phyloP scores from a whole-genome alignment of 2,113 vertebrate genomes.

The Theropithecus gelada region DNA sequence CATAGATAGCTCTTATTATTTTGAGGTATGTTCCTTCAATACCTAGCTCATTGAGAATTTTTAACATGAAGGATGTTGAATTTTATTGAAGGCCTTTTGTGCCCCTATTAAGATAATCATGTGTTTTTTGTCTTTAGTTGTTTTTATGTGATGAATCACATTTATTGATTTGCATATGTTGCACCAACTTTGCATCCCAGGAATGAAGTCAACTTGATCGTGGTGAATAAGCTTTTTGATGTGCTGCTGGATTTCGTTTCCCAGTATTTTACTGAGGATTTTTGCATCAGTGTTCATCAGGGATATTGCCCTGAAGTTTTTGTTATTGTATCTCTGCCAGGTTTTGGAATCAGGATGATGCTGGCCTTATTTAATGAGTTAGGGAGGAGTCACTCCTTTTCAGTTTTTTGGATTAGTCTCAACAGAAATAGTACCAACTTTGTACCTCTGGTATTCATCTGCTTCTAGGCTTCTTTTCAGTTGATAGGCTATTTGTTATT shows the following conservation, averaged over 20 bases:
- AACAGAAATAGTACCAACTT: not conserved
- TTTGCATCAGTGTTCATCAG: not conserved
- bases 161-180: not conserved
- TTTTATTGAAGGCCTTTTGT: not conserved
- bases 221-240: not conserved
- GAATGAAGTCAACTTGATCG: not conserved
- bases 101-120: not conserved
- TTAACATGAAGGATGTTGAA: not conserved
- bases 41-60: not conserved
- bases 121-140: not conserved
- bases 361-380: not conserved
- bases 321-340: not conserved
- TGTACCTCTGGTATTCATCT: not conserved
- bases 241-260: not conserved
- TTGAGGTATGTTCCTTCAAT: not conserved
- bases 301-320: not conserved
- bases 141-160: not conserved
- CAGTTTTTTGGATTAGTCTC: not conserved
- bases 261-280: not conserved
- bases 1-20: not conserved
- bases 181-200: not conserved
- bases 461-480: not conserved
- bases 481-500: too few species aligned
- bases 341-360: not conserved
- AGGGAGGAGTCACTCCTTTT: not conserved